Evolutionary conservation across 1,140 invertebrate species (phyloP).

Genomic region (Berghia stephanieae): DNA sequence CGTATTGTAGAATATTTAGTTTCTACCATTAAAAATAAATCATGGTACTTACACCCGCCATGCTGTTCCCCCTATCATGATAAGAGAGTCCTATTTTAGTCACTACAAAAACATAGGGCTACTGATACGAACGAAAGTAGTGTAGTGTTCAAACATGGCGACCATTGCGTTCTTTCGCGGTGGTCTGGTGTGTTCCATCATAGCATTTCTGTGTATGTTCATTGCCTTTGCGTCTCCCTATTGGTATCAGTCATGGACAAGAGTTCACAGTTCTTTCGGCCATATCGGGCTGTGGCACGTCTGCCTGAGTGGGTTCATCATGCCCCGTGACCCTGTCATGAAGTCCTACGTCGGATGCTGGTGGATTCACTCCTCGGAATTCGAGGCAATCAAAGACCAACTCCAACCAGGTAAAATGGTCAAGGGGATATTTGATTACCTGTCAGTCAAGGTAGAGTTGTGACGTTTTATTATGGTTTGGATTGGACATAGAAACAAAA

Average conservation of each 20-base stretch:
- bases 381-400: constrained; percentile 89
- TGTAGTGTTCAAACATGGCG: constrained; percentile 32
- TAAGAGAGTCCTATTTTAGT: too few species aligned
- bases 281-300: constrained; percentile 95
- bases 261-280: constrained; percentile 80
- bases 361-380: constrained; percentile 91
- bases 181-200: constrained; percentile 48
- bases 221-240: constrained; percentile 93
- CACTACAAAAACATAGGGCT: not conserved
- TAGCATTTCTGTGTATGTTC: constrained; percentile 71
- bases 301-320: constrained; percentile 90
- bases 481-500: too few species aligned
- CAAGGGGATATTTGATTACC: too few species aligned
- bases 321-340: constrained; percentile 89
- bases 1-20: not conserved
- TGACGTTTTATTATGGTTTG: too few species aligned
- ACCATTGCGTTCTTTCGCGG: constrained; percentile 42
- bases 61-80: too few species aligned
- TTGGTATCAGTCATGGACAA: constrained; percentile 93
- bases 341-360: constrained; percentile 92
- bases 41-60: not conserved
- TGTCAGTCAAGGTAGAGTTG: too few species aligned
- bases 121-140: not conserved
- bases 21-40: not conserved
- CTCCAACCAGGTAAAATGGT: constrained; percentile 81